Percentiles rank a stretch among this genome's conserved stretches.
Evolutionary conservation across 2,888 invertebrate genomes (phyloP).

Genomic region (Parelbella ahira): DNA sequence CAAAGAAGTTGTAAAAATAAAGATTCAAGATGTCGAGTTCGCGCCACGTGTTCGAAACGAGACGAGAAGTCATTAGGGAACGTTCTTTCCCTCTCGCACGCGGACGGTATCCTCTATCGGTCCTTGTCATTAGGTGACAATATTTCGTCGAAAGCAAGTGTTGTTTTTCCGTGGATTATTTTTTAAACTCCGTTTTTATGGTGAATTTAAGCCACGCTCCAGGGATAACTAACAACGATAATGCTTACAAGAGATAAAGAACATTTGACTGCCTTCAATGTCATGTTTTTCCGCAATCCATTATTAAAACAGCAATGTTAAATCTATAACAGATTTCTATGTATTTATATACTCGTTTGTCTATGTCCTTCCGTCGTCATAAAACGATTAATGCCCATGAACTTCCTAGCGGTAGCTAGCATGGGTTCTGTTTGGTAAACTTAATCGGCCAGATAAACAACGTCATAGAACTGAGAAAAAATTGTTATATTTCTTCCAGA

Average conservation of each 20-base stretch:
- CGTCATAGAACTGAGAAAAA: too few species aligned
- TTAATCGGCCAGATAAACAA: too few species aligned
- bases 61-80: constrained; percentile 33
- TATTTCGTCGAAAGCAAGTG: constrained; percentile 16
- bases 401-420: too few species aligned
- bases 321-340: too few species aligned
- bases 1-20: constrained; percentile 53
- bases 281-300: too few species aligned
- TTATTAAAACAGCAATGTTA: too few species aligned
- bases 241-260: background rate
- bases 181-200: constrained; percentile 13
- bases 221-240: background rate
- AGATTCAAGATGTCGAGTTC: constrained; percentile 41
- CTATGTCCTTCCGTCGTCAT: too few species aligned
- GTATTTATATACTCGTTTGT: too few species aligned
- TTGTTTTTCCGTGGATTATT: constrained; percentile 14
- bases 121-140: constrained; percentile 16
- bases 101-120: background rate
- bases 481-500: too few species aligned
- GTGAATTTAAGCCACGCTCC: background rate
- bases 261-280: too few species aligned
- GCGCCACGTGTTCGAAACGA: constrained; percentile 41
- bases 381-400: too few species aligned
- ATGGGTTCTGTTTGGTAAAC: too few species aligned
- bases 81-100: constrained; percentile 1